Base-by-base conservation (phyloP, 2,113 vertebrate genomes). In the Nannobrachium achirus region DNA sequence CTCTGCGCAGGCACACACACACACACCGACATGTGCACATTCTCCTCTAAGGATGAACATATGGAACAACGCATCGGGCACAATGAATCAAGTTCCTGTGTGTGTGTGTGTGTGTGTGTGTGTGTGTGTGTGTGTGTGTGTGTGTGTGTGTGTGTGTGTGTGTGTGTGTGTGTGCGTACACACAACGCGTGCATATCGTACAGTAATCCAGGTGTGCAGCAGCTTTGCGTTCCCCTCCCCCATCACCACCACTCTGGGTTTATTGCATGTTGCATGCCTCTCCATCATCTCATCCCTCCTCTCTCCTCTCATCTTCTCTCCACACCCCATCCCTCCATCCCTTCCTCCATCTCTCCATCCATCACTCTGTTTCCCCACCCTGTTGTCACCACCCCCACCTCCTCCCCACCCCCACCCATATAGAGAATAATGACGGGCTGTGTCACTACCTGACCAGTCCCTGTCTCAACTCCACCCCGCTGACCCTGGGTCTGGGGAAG, bases 401-500 rank as follows among this genome's bases (percentile, higher is more conserved):
- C 65, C 15, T 39, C 38, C 4, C 51, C 10, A 66, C 69, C 56
- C 16, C 48, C 10, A 56, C 55, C 50, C 58, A 57, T 66, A 57
- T 84, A 96, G 97, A 95, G 64, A 85, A 16, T 92, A 94, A 96
- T 63, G 95, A 98, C 0, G 97, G 97, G 57, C 92, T 99, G 88
- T 98, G 97, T 92, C 91, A 93, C 86, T 94, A 92, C 91, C 94
- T 99, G 77, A 95, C 92, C 18, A 90, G 57, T 8, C 13, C 92
- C 46, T 99, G 97, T 88, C 89, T 82, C 41, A 89, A 90, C 83
- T 46, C 82, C 92, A 97, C 89, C 79, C 97, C 97, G 1, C 96
- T 98, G 90, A 97, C 97, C 33, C 55, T 98, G 89, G 96, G 97
- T 73, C 92, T 99, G 66, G 94, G 95, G 76, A 95, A 93, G 78